These are phyloP conservation scores for Orthosia gracilis DNA, from an alignment of 2,888 invertebrate genomes.

Conservation along the genomic window DNA sequence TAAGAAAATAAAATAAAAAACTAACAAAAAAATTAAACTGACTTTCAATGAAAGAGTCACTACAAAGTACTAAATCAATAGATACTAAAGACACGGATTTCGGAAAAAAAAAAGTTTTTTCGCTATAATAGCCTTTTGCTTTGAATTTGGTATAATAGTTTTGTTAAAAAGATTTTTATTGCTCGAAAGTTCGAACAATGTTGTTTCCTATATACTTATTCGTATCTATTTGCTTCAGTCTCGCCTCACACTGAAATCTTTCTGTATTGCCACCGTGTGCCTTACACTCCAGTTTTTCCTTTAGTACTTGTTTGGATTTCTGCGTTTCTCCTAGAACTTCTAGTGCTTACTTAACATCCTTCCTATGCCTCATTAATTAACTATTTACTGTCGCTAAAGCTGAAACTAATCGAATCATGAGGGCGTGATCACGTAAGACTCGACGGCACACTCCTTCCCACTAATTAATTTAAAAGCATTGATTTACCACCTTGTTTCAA, in stretches of 20 bases:
- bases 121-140: too few relatives aligned
- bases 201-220: not conserved
- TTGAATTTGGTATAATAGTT: too few relatives aligned
- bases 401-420: not conserved
- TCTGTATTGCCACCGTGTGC: not conserved
- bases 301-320: not conserved
- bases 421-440: too few relatives aligned
- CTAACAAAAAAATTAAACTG: too few relatives aligned
- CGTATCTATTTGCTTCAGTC: not conserved
- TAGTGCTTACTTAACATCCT: not conserved
- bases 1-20: too few relatives aligned
- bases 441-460: not conserved
- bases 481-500: conserved; percentile 1
- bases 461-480: conserved; percentile 1
- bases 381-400: not conserved
- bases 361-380: not conserved
- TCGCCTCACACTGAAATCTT: too few relatives aligned
- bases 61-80: too few relatives aligned
- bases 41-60: too few relatives aligned
- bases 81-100: too few relatives aligned
- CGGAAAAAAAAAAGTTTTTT: too few relatives aligned
- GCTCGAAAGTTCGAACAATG: not conserved
- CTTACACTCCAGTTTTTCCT: not conserved
- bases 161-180: too few relatives aligned
- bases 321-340: not conserved